Conservation (phyloP, 2,888 invertebrate species). For the Clanis bilineata region DNA sequence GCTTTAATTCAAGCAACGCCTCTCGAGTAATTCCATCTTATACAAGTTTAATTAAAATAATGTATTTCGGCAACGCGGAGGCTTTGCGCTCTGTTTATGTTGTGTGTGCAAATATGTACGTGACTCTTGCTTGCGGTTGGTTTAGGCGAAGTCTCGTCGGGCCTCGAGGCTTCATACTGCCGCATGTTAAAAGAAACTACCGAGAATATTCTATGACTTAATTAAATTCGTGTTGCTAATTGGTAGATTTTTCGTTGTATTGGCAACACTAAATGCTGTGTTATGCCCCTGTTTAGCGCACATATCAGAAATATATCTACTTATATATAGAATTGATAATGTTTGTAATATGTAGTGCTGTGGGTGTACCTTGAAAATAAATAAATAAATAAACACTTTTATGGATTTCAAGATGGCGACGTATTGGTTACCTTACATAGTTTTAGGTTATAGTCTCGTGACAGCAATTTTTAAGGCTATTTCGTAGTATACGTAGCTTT, state of each 20-base stretch:
- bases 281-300: too few relatives aligned
- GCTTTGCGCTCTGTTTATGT: constrained; percentile 26
- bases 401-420: background rate
- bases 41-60: constrained; percentile 47
- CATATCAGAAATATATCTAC: too few relatives aligned
- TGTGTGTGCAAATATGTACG: constrained; percentile 20
- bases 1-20: constrained; percentile 22
- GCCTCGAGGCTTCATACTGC: constrained; percentile 11
- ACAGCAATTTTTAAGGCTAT: too few relatives aligned
- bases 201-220: background rate
- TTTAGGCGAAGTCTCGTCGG: constrained; percentile 5
- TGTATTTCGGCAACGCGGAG: constrained; percentile 31
- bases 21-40: constrained; percentile 28
- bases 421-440: background rate
- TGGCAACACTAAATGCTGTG: too few relatives aligned
- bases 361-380: too few relatives aligned
- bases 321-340: too few relatives aligned
- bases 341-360: too few relatives aligned
- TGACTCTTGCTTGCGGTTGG: constrained; percentile 18
- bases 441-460: background rate
- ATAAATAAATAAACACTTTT: too few relatives aligned
- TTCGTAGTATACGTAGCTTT: too few relatives aligned
- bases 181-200: constrained; percentile 5
- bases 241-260: background rate
- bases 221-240: background rate